Conservation (phyloP, 2,113 vertebrate species). For the Tympanuchus pallidicinctus region DNA sequence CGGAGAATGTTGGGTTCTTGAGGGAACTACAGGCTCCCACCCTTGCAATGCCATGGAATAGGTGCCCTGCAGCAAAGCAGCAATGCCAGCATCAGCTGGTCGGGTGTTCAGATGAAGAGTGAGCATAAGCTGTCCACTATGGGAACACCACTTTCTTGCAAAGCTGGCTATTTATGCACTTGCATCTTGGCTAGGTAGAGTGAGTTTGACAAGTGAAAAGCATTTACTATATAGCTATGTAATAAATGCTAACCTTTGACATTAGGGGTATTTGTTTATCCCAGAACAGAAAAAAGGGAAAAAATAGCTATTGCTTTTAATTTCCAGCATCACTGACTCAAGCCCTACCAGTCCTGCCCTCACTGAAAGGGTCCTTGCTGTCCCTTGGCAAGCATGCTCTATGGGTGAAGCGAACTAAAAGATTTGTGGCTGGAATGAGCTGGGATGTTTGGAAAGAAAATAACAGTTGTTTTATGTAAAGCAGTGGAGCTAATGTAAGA, state of each 20-base stretch:
- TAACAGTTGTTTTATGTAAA: neutral
- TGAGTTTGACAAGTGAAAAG: neutral
- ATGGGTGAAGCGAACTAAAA: neutral
- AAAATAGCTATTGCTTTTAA: neutral
- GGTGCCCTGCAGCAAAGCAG: neutral
- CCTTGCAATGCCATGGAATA: neutral
- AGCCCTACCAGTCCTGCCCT: neutral
- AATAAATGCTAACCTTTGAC: neutral
- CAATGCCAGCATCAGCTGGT: neutral
- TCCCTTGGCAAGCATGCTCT: neutral
- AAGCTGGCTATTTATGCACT: neutral
- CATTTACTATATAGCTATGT: neutral
- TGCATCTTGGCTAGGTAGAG: neutral
- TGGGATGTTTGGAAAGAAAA: constrained; percentile 27
- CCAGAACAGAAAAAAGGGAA: neutral
- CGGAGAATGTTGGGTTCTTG: neutral
- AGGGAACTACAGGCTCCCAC: neutral
- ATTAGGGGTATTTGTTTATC: neutral
- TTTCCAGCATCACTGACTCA: neutral
- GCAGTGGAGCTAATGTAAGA: neutral
- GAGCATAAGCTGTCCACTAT: neutral
- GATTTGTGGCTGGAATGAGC: neutral
- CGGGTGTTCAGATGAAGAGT: neutral
- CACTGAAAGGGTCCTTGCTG: neutral
- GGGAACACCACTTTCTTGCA: neutral